Conservation (phyloP, 2,888 invertebrate genomes). For the Heliconius erato region DNA sequence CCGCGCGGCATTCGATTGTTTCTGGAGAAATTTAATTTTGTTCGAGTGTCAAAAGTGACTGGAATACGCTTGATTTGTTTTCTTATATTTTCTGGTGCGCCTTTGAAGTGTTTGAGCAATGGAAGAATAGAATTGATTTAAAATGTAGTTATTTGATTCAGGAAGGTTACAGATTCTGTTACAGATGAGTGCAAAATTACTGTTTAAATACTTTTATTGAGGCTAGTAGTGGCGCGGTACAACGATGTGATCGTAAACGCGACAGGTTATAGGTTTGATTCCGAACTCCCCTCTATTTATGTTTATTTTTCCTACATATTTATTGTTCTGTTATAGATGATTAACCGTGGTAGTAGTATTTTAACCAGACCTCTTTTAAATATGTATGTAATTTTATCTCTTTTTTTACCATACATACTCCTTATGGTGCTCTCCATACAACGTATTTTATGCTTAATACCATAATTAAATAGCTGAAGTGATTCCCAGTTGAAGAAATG, state of each 20-base stretch:
- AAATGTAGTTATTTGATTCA: background rate
- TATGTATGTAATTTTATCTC: background rate
- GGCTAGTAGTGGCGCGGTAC: too few relatives aligned
- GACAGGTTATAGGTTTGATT: too few relatives aligned
- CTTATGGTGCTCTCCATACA: too few relatives aligned
- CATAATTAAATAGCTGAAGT: too few relatives aligned
- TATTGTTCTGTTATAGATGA: too few relatives aligned
- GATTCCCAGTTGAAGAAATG: too few relatives aligned
- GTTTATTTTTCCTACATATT: too few relatives aligned
- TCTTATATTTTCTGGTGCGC: constrained; percentile 17
- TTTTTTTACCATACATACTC: background rate
- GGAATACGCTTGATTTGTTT: constrained; percentile 39
- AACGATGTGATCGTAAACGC: too few relatives aligned
- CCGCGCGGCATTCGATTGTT: constrained; percentile 37
- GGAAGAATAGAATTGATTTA: background rate
- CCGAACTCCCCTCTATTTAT: too few relatives aligned
- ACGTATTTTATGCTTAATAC: too few relatives aligned
- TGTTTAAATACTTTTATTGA: background rate
- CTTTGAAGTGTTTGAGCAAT: background rate
- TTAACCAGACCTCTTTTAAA: too few relatives aligned
- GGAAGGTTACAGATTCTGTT: background rate
- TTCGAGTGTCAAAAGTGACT: constrained; percentile 42
- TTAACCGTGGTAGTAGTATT: too few relatives aligned
- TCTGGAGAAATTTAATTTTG: constrained; percentile 46
- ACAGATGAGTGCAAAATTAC: background rate